Conservation (phyloP, 2,797 vertebrate genomes). For the Lycodopsis pacificus region DNA sequence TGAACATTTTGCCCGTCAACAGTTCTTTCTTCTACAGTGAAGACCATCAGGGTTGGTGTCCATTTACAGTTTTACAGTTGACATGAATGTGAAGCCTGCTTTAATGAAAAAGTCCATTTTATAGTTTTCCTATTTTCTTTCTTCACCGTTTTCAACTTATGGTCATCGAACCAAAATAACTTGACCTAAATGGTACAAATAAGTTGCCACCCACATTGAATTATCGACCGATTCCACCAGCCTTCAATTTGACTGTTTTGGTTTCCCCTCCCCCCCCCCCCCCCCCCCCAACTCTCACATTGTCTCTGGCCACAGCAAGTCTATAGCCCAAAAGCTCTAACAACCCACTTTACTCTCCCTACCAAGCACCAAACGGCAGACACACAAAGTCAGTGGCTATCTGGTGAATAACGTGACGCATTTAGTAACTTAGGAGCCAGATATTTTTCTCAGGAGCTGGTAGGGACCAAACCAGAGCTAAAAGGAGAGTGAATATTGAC, state of each 20-base stretch:
- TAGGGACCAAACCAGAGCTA: background rate
- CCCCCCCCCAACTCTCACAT: background rate
- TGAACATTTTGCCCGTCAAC: background rate
- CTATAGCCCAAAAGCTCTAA: no score
- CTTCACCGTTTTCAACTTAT: background rate
- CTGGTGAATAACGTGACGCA: no score
- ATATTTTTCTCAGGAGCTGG: background rate
- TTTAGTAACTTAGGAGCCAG: no score
- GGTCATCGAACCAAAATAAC: background rate
- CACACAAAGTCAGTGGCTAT: background rate
- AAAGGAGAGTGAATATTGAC: background rate
- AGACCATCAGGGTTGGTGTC: background rate
- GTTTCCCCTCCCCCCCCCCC: background rate
- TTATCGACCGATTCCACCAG: no score
- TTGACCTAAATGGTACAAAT: background rate
- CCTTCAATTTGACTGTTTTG: background rate
- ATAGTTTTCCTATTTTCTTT: background rate
- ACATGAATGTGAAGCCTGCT: slow-evolving; percentile 3
- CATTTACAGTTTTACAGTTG: background rate
- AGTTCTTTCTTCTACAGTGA: background rate
- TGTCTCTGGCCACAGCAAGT: no score
- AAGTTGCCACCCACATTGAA: background rate
- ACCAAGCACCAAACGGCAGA: background rate
- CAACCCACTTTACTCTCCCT: background rate
- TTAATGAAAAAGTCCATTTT: background rate